Evolutionary conservation across 92 coral and sea anemone genomes (phyloP).

Genomic region (Porites evermanni): DNA sequence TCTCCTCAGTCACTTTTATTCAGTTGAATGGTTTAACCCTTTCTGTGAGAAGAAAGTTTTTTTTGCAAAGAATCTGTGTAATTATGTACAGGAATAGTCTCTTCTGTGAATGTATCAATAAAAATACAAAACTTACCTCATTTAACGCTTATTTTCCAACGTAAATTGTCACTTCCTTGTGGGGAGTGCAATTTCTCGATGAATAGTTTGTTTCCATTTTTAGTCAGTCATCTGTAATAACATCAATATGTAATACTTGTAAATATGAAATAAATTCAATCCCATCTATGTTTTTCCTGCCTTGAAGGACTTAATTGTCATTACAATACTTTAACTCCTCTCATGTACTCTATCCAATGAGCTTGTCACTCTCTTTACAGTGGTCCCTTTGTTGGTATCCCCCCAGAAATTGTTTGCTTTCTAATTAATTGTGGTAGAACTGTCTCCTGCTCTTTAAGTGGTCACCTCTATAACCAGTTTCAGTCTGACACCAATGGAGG

Average conservation of each 20-base stretch:
- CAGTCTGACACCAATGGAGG: too few species aligned
- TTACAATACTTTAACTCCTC: background rate
- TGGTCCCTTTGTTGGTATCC: too few species aligned
- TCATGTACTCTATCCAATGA: too few species aligned
- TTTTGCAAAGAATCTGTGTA: constrained; percentile 10
- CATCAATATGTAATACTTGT: constrained; percentile 46
- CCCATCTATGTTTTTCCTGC: constrained; percentile 13
- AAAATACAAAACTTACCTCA: background rate
- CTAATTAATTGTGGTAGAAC: too few species aligned
- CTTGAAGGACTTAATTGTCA: background rate
- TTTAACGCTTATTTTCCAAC: background rate
- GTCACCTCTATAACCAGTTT: too few species aligned
- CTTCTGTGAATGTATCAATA: constrained; percentile 21
- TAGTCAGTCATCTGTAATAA: constrained; percentile 15
- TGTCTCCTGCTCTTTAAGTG: too few species aligned
- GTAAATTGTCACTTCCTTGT: constrained; percentile 22
- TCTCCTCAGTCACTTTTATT: too few species aligned
- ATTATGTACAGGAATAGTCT: constrained; percentile 45
- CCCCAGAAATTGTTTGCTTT: too few species aligned
- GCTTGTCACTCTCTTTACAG: too few species aligned
- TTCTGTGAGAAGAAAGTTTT: background rate
- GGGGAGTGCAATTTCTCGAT: constrained; percentile 3
- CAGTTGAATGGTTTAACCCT: background rate
- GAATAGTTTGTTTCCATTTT: constrained; percentile 1
- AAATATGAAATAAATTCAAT: constrained; percentile 60